phyloP scores from a whole-genome alignment of 2,888 invertebrate genomes.

The Seladonia tumulorum region DNA sequence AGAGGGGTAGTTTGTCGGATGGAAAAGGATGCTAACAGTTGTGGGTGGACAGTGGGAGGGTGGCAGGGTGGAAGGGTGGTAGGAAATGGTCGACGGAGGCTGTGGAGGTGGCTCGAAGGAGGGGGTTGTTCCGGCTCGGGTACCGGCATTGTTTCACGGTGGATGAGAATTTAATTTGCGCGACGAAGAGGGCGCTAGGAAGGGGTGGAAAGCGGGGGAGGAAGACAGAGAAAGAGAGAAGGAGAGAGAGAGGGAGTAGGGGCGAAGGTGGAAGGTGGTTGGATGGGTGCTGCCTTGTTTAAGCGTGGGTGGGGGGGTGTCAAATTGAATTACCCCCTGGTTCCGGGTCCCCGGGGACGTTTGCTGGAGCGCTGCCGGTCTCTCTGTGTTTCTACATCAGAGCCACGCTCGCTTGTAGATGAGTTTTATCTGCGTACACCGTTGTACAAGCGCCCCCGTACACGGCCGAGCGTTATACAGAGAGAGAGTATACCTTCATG shows the following conservation, averaged over 20 bases:
- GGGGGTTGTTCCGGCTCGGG: conserved; percentile 70
- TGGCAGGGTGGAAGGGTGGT: conserved; percentile 28
- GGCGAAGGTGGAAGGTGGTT: conserved; percentile 63
- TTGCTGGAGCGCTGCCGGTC: conserved; percentile 77
- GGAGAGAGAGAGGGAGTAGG: conserved; percentile 33
- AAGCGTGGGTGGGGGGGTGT: conserved; percentile 82
- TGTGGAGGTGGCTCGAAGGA: conserved; percentile 34
- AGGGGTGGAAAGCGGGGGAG: conserved; percentile 28
- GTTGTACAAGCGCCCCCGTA: conserved; percentile 37
- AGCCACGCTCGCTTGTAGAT: conserved; percentile 57
- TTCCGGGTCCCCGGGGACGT: conserved; percentile 79
- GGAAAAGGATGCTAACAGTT: not conserved
- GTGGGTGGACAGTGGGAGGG: conserved; percentile 24
- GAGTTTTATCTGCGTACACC: conserved; percentile 61
- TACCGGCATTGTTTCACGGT: conserved; percentile 82
- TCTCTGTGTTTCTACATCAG: conserved; percentile 66
- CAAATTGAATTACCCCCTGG: conserved; percentile 84
- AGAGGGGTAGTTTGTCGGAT: conserved; percentile 5
- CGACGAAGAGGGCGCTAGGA: conserved; percentile 66
- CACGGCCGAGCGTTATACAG: conserved; percentile 54
- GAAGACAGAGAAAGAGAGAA: conserved; percentile 30
- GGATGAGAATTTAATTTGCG: conserved; percentile 84
- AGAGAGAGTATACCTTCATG: conserved; percentile 69
- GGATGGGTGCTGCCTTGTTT: conserved; percentile 82
- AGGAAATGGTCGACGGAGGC: conserved; percentile 44